These are phyloP conservation scores for Tangachromis dhanisi DNA, from an alignment of 2,113 vertebrate species.

Conservation along the genomic window DNA sequence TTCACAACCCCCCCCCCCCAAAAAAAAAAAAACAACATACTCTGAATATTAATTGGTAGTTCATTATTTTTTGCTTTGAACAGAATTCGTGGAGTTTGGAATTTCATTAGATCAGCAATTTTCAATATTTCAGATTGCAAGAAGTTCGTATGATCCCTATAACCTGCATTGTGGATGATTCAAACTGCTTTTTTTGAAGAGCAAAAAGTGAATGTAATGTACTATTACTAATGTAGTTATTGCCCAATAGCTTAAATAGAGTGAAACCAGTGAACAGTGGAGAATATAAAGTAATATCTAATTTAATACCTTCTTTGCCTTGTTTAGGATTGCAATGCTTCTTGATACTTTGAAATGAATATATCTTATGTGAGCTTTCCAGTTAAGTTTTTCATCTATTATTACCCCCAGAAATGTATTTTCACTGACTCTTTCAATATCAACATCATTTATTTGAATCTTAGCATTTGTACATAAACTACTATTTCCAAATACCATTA, in stretches of 20 bases:
- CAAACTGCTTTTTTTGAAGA: not conserved
- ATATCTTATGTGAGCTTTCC: not conserved
- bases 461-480: not conserved
- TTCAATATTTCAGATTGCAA: not conserved
- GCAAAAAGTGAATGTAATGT: not conserved
- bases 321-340: not conserved
- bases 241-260: not conserved
- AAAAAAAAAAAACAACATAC: not conserved
- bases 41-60: not conserved
- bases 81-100: not conserved
- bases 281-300: not conserved
- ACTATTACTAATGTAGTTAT: not conserved
- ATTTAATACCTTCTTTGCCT: not conserved
- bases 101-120: not conserved
- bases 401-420: not conserved
- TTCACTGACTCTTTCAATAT: not conserved
- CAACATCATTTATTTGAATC: not conserved
- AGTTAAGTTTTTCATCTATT: not conserved
- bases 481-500: not conserved
- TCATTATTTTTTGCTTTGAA: not conserved
- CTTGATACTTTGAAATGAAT: not conserved
- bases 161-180: not conserved
- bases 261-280: not conserved
- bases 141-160: not conserved
- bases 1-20: rapidly evolving